Conservation (phyloP, 2,888 invertebrate species). For the Synergus laeviventris region DNA sequence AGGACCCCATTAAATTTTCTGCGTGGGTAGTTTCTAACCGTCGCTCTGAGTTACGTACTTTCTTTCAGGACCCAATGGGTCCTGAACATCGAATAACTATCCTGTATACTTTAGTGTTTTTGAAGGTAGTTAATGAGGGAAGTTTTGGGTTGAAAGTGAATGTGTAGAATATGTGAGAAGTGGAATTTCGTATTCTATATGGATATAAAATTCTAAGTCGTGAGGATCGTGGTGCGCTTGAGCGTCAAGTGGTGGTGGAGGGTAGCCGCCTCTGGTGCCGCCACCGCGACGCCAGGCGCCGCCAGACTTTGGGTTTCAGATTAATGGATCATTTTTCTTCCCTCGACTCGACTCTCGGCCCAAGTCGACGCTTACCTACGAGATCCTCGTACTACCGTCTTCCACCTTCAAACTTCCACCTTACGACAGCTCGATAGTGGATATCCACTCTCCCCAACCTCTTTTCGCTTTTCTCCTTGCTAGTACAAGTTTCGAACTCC, state of each 20-base stretch:
- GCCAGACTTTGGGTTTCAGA: constrained; percentile 87
- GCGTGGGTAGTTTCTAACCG: no score
- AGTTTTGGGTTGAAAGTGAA: neutral
- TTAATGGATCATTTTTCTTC: constrained; percentile 90
- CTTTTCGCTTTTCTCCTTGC: constrained; percentile 41
- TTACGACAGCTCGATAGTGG: constrained; percentile 55
- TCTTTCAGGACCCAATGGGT: no score
- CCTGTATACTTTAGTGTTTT: no score
- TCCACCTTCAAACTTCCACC: constrained; percentile 59
- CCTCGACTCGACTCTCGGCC: constrained; percentile 71
- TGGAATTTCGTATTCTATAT: neutral
- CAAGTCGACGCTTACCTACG: constrained; percentile 74
- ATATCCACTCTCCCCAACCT: constrained; percentile 52
- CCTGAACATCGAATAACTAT: no score
- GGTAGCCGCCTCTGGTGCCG: constrained; percentile 64
- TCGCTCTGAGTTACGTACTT: no score
- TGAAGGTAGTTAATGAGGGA: neutral
- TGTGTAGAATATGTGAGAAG: constrained; percentile 17
- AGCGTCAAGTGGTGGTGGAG: constrained; percentile 60
- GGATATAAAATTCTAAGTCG: constrained; percentile 30
- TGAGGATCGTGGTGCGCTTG: constrained; percentile 58
- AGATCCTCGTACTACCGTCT: constrained; percentile 71
- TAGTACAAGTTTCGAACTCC: constrained; percentile 49
- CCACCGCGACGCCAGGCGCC: constrained; percentile 81
- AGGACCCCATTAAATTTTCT: no score